Evolutionary conservation across 1,140 invertebrate genomes (phyloP).

Genomic region (Zophobas morio): DNA sequence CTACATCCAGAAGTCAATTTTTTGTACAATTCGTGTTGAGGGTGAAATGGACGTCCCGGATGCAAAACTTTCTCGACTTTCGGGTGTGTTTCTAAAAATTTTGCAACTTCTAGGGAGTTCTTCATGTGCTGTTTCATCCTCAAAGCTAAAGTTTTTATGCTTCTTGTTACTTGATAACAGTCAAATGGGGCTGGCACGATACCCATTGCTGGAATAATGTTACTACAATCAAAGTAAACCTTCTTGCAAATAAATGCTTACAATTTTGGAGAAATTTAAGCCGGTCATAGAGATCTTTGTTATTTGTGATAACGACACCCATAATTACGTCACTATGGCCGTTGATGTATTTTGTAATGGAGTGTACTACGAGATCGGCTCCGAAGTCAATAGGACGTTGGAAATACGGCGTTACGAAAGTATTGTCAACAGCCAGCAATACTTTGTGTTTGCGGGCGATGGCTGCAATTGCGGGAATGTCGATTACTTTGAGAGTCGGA

Average conservation of each 20-base stretch:
- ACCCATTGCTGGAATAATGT: conserved; percentile 78
- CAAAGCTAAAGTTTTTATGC: conserved; percentile 93
- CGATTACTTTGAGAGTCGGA: conserved; percentile 92
- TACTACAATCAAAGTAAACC: too few species aligned
- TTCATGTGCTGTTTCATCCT: conserved; percentile 92
- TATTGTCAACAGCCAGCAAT: conserved; percentile 96
- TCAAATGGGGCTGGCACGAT: conserved; percentile 97
- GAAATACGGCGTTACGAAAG: conserved; percentile 87
- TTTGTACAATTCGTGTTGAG: conserved; percentile 88
- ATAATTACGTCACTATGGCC: conserved; percentile 90
- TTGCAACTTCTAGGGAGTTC: conserved; percentile 84
- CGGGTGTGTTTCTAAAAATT: conserved; percentile 84
- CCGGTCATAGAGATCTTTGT: conserved; percentile 79
- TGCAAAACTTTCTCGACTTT: conserved; percentile 87
- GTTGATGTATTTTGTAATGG: conserved; percentile 90
- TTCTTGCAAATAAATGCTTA: conserved; percentile 65
- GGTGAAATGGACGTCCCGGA: conserved; percentile 92
- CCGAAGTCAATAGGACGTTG: conserved; percentile 85
- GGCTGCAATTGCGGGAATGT: conserved; percentile 85
- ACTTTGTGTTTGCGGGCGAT: conserved; percentile 76
- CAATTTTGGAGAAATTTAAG: conserved; percentile 93
- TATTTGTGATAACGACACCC: conserved; percentile 73
- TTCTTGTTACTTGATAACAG: conserved; percentile 93
- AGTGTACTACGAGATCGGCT: conserved; percentile 85
- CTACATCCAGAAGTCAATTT: conserved; percentile 91